Evolutionary conservation across 2,888 invertebrate genomes (phyloP).

Genomic region (Agrotis segetum): DNA sequence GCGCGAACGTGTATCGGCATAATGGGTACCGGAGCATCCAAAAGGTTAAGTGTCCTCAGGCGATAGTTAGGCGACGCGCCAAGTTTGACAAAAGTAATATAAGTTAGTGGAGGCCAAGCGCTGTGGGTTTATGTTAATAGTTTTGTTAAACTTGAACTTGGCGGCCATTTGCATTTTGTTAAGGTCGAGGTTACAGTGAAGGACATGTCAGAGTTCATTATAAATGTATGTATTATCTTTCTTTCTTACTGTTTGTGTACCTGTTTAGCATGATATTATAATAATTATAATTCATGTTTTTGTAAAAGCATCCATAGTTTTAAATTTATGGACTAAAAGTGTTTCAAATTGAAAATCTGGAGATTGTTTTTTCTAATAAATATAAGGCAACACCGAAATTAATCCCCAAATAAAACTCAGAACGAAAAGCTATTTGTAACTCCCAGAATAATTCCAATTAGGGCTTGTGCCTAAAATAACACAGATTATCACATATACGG

Average conservation of each 20-base stretch:
- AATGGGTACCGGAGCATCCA: neutral
- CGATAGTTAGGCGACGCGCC: constrained; percentile 28
- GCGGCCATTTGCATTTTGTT: constrained; percentile 30
- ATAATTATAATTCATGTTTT: no score
- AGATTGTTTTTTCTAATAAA: no score
- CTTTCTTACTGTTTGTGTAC: neutral
- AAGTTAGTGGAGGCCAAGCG: constrained; percentile 39
- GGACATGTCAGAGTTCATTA: neutral
- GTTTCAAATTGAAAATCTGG: no score
- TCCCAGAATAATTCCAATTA: neutral
- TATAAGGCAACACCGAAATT: no score
- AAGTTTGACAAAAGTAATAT: constrained; percentile 53
- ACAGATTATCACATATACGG: neutral
- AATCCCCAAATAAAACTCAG: no score
- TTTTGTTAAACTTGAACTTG: constrained; percentile 45
- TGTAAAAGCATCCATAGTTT: no score
- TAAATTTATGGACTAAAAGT: no score
- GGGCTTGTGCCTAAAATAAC: constrained; percentile 4
- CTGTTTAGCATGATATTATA: no score
- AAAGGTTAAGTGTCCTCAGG: constrained; percentile 36
- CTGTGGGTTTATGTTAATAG: constrained; percentile 42
- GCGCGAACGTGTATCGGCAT: neutral
- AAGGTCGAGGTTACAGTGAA: neutral
- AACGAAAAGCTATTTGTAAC: no score
- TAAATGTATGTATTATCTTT: neutral